Evolutionary conservation across 2,888 invertebrate species (phyloP).

Genomic region (Sylvicola cinctus): DNA sequence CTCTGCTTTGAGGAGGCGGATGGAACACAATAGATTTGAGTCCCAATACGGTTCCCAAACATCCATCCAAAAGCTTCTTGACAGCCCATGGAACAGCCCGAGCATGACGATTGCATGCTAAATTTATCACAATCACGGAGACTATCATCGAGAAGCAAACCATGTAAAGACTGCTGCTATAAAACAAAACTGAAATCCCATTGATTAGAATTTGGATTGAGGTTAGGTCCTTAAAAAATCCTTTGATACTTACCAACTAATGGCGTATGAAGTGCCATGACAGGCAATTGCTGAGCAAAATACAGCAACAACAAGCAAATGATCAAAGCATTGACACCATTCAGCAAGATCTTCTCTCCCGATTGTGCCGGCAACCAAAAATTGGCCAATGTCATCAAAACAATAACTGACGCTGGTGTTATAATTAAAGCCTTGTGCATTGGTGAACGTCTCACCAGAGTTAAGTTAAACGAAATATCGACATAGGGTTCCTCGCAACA

Average conservation of each 20-base stretch:
- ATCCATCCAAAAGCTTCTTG: constrained; percentile 17
- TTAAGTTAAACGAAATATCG: constrained; percentile 29
- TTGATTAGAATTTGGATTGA: constrained; percentile 1
- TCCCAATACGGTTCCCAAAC: constrained; percentile 7
- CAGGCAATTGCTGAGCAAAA: constrained; percentile 33
- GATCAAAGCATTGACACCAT: constrained; percentile 34
- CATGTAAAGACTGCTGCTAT: constrained; percentile 29
- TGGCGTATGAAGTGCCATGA: constrained; percentile 26
- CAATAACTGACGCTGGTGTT: constrained; percentile 39
- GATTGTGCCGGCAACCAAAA: constrained; percentile 47
- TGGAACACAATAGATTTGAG: constrained; percentile 13
- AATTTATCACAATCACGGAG: constrained; percentile 31
- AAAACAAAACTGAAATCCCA: constrained; percentile 30
- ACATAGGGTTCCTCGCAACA: constrained; percentile 36
- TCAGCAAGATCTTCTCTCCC: constrained; percentile 40
- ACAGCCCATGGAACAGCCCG: constrained; percentile 25
- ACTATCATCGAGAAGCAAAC: constrained; percentile 30
- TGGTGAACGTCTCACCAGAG: constrained; percentile 31
- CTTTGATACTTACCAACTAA: constrained; percentile 20
- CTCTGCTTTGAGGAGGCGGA: constrained; percentile 8
- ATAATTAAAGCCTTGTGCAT: constrained; percentile 38
- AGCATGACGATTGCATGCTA: constrained; percentile 26
- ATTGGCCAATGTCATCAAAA: constrained; percentile 33
- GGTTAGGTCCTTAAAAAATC: neutral
- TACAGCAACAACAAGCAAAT: constrained; percentile 40